phyloP scores from a whole-genome alignment of 2,888 invertebrate species.

The Rhamphomyia laevipes region DNA sequence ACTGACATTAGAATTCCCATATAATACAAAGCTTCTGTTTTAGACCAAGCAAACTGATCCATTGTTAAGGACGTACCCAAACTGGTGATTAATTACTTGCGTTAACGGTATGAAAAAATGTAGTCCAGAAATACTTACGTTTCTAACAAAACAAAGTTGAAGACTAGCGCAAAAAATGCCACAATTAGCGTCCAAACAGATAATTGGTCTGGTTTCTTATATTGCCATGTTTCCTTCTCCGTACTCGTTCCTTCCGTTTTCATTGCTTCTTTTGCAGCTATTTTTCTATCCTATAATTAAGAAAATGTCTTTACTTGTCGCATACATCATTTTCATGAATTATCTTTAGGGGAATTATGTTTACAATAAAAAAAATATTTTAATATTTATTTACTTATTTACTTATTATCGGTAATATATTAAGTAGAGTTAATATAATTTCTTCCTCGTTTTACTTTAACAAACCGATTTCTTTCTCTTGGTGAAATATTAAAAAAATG shows the following conservation, averaged over 20 bases:
- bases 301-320: no score
- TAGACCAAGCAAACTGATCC: conserved; percentile 82
- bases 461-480: no score
- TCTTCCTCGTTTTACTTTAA: no score
- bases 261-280: conserved; percentile 72
- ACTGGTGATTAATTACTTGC: conserved; percentile 26
- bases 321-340: no score
- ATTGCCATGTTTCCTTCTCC: conserved; percentile 63
- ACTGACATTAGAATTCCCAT: conserved; percentile 74
- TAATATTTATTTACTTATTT: no score
- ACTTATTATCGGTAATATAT: no score
- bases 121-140: conserved; percentile 41
- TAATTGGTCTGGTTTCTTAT: conserved; percentile 58
- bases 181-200: conserved; percentile 66
- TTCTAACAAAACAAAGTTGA: conserved; percentile 79
- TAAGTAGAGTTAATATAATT: no score
- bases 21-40: conserved; percentile 61
- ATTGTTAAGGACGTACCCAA: conserved; percentile 73
- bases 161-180: conserved; percentile 73
- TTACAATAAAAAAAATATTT: no score
- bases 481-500: no score
- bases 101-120: background rate
- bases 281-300: conserved; percentile 44
- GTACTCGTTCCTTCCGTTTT: conserved; percentile 54
- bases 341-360: no score